phyloP scores from a whole-genome alignment of 2,888 invertebrate species.

The Choreutis nemorana region DNA sequence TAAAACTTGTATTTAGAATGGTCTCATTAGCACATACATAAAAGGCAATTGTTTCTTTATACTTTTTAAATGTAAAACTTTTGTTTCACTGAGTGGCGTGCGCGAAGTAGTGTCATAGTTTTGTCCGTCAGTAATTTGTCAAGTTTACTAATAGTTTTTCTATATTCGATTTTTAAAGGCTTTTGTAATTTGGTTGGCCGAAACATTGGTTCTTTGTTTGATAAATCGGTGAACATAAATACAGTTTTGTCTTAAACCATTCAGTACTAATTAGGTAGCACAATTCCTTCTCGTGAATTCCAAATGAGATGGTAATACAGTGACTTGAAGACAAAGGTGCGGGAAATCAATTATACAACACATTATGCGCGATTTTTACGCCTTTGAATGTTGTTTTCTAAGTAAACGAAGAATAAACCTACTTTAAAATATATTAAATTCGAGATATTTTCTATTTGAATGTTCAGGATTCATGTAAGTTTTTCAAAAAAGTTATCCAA shows the following conservation, averaged over 20 bases:
- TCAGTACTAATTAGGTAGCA: conserved; percentile 63
- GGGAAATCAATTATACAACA: conserved; percentile 48
- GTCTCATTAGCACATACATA: conserved; percentile 42
- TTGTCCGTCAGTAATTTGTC: conserved; percentile 32
- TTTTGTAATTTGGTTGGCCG: conserved; percentile 31
- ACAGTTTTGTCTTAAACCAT: conserved; percentile 55
- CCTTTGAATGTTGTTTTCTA: conserved; percentile 17
- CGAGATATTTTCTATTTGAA: too few species aligned
- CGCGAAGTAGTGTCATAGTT: conserved; percentile 35
- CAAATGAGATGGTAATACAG: conserved; percentile 45
- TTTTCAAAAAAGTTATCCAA: too few species aligned
- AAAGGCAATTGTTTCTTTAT: conserved; percentile 57
- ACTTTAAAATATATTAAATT: too few species aligned
- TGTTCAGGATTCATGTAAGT: too few species aligned
- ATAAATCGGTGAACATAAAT: conserved; percentile 63
- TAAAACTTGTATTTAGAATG: conserved; percentile 20
- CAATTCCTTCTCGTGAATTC: conserved; percentile 60
- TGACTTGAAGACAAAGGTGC: conserved; percentile 38
- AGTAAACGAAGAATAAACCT: conserved; percentile 3
- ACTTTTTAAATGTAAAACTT: conserved; percentile 30
- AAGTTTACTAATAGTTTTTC: conserved; percentile 45
- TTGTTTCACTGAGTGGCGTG: conserved; percentile 41
- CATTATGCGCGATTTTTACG: conserved; percentile 19
- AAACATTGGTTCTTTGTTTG: conserved; percentile 57
- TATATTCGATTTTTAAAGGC: conserved; percentile 49